Percentiles rank a stretch among this genome's conserved stretches.
Conservation (phyloP, 1,140 invertebrate species). For the Artemia franciscana region DNA sequence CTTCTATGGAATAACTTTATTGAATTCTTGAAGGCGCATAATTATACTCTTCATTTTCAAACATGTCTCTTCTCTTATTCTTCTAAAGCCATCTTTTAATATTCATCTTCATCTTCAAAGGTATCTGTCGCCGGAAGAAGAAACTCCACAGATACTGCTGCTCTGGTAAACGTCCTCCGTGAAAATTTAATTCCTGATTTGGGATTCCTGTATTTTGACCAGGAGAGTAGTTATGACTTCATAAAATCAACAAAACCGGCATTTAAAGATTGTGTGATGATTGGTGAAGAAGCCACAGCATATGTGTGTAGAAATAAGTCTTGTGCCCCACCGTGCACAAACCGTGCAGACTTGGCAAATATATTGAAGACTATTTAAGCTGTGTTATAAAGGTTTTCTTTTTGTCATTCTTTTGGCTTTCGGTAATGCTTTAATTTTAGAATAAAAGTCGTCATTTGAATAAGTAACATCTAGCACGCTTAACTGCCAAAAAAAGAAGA, state of each 20-base stretch:
- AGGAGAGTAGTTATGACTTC: conserved; percentile 15
- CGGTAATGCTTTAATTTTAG: too few relatives aligned
- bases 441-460: too few relatives aligned
- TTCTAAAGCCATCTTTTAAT: neutral
- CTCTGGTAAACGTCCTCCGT: conserved; percentile 37
- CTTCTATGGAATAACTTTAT: too few relatives aligned
- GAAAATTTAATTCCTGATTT: conserved; percentile 39
- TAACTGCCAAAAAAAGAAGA: too few relatives aligned
- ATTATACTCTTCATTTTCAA: too few relatives aligned
- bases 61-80: too few relatives aligned
- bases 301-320: conserved; percentile 56
- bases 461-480: too few relatives aligned
- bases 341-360: conserved; percentile 34
- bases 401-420: too few relatives aligned
- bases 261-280: conserved; percentile 19
- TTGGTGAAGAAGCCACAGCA: conserved; percentile 34
- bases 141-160: conserved; percentile 33
- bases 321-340: conserved; percentile 51
- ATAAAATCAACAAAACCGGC: conserved; percentile 9
- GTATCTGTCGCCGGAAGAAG: conserved; percentile 32
- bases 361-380: conserved; percentile 24
- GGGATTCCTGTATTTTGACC: conserved; percentile 38
- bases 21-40: too few relatives aligned
- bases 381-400: too few relatives aligned
- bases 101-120: conserved; percentile 12